A percentile compares a stretch with the other conserved stretches of the same genome.
Conservation (phyloP, 2,888 invertebrate genomes). For the Eurytoma californica region DNA sequence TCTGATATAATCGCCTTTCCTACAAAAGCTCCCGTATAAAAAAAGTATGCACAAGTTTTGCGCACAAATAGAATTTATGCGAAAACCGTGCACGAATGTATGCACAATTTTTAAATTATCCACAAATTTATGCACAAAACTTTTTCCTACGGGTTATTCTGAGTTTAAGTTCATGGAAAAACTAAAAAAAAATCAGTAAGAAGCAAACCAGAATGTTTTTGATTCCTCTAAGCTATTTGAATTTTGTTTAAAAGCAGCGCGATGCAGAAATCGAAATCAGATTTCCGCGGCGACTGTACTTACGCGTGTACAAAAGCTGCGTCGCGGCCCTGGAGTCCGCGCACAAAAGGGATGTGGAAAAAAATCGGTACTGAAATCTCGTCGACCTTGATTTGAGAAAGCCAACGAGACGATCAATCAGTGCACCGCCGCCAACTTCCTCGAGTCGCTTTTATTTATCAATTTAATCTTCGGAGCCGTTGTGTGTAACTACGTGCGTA, state of each 20-base stretch:
- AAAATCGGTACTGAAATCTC: slow-evolving; percentile 47
- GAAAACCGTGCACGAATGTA: no score
- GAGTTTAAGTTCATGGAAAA: no score
- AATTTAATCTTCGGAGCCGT: slow-evolving; percentile 23
- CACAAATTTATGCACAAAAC: no score
- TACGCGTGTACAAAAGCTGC: not conserved
- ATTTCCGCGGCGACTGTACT: slow-evolving; percentile 45
- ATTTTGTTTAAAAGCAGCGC: not conserved
- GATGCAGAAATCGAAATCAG: slow-evolving; percentile 1
- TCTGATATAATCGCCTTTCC: no score
- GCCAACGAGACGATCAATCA: slow-evolving; percentile 46
- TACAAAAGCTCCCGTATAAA: no score
- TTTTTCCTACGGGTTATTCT: no score
- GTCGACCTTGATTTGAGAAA: slow-evolving; percentile 49
- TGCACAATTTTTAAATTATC: no score
- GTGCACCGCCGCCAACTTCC: slow-evolving; percentile 45
- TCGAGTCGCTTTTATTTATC: slow-evolving; percentile 31
- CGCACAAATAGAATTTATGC: no score
- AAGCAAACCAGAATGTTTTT: no score
- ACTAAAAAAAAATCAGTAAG: no score
- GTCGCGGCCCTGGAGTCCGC: not conserved
- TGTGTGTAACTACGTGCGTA: not conserved
- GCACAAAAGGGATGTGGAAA: slow-evolving; percentile 15
- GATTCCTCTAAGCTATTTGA: not conserved
- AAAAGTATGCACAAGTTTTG: no score